Base-by-base conservation (phyloP, 2,113 vertebrate species). In the Oxyura jamaicensis region DNA sequence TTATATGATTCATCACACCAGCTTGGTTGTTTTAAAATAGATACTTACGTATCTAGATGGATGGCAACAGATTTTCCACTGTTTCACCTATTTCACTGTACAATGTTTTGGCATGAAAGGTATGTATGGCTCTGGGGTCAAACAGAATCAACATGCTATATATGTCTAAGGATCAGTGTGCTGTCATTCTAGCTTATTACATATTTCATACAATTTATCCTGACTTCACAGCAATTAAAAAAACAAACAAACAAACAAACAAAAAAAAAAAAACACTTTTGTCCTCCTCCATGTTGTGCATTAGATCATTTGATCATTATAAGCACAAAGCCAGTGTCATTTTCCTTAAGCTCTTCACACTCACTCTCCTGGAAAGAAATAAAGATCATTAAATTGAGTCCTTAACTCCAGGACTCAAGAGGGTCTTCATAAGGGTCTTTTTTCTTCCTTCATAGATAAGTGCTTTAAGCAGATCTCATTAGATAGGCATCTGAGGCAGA, bases 241-340 rank as follows among this genome's bases (percentile, higher is more conserved):
- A 74, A n/a, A n/a, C n/a, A n/a, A n/a, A n/a, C n/a, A n/a, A n/a
- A n/a, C n/a, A n/a, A n/a, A n/a, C n/a, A n/a, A n/a, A n/a, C n/a
- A n/a, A n/a, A n/a, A n/a, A n/a, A n/a, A n/a, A n/a, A n/a, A n/a
- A n/a, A n/a, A n/a, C n/a, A n/a, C n/a, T n/a, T 74, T 48, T 52
- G 19, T 19, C 7, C 13, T 77, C 10, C 36, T 52, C 7, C 16
- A 5, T 25, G 8, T 67, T 58, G 20, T 75, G 19, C 1, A 0
- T 42, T 69, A 83, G 31, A 89, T 35, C 0, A 1, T 46, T 39
- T 76, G 26, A 33, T 35, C 5, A 44, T 28, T 31, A 60, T 65
- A 76, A 76, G 21, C 21, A 41, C 8, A 17, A 83, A 63, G 14
- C 2, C 33, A 29, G 22, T 19, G 3, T 23, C 1, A 48, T 41